Evolutionary conservation across 2,113 vertebrate genomes (phyloP), one percentile per base, ranked within the genome.

Genomic region (Rhea pennata): DNA sequence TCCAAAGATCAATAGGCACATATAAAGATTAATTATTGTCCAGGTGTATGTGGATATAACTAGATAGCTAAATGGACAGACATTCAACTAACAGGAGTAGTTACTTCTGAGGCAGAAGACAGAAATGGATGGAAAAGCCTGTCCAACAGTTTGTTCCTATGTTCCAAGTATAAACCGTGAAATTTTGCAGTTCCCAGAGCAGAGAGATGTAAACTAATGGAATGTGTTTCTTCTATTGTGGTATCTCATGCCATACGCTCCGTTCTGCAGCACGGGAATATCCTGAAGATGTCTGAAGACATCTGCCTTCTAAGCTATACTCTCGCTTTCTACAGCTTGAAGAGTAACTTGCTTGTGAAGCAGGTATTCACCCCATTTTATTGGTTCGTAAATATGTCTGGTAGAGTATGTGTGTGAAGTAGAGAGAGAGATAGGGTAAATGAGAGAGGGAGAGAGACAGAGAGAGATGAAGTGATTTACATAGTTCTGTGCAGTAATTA

Each of bases 401-500:
- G 44, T 17, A 56, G 17, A 46, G 22, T 44, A 40, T 23, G 6
- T 6, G 6, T 48, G 51, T 31, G 48, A 86, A 82, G 40, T 40
- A 85, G 24, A 64, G n/a, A 69, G 17, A 39, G 15, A 36, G 24
- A 48, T 36, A 36, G 21, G 48, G 8, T 50, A 23, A 39, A 9
- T 14, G 36, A n/a, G 64, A 87, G 61, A n/a, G 82, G 70, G 15
- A 71, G 39, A 36, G 36, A 40, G 14, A 10, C 54, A 48, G 72
- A 64, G 39, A 89, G 59, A 80, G 3, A 70, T 59, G 24, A 93
- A 84, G 40, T 56, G 29, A 92, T 83, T 91, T 91, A n/a, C 27
- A 46, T 51, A 84, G 64, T 61, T 92, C 61, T 95, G 29, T 64
- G 39, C 40, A 78, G 92, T 92, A 90, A 95, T 95, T 95, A 67